A percentile compares a stretch with the other conserved stretches of the same genome.
phyloP scores from a whole-genome alignment of 2,113 vertebrate genomes.

The Pelobates fuscus region DNA sequence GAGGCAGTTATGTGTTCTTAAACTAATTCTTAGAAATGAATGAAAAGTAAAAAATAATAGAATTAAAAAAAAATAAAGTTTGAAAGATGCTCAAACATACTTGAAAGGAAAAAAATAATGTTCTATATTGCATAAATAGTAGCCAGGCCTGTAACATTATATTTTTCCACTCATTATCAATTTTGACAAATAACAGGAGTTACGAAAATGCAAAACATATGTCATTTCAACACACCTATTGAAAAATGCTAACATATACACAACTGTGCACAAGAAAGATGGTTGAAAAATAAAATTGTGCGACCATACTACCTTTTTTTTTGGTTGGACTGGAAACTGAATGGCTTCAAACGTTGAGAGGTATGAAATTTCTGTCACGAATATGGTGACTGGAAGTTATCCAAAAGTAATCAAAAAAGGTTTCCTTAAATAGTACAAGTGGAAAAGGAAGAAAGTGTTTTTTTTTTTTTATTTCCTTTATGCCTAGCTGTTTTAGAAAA shows the following conservation, averaged over 20 bases:
- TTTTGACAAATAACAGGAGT: neutral
- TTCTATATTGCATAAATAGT: neutral
- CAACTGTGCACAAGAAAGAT: neutral
- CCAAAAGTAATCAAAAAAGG: conserved; percentile 34
- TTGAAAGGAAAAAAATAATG: neutral
- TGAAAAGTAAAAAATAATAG: neutral
- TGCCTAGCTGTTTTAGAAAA: neutral
- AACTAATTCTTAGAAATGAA: neutral
- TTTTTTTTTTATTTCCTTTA: conserved; percentile 10
- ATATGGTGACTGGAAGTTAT: conserved; percentile 25
- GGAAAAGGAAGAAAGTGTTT: conserved; percentile 11
- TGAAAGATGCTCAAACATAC: neutral
- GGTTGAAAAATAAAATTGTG: neutral
- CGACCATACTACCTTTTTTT: neutral
- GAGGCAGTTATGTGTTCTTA: too few species aligned
- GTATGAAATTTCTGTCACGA: conserved; percentile 12
- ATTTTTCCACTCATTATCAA: conserved; percentile 5
- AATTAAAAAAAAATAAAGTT: neutral
- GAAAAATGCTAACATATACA: neutral
- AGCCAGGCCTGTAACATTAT: neutral
- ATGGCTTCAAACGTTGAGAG: neutral
- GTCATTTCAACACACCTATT: conserved; percentile 9
- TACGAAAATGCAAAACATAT: conserved; percentile 33
- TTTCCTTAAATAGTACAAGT: conserved; percentile 14
- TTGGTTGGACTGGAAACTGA: conserved; percentile 6